Conservation (phyloP, 2,113 vertebrate genomes). For the Phycodurus eques region DNA sequence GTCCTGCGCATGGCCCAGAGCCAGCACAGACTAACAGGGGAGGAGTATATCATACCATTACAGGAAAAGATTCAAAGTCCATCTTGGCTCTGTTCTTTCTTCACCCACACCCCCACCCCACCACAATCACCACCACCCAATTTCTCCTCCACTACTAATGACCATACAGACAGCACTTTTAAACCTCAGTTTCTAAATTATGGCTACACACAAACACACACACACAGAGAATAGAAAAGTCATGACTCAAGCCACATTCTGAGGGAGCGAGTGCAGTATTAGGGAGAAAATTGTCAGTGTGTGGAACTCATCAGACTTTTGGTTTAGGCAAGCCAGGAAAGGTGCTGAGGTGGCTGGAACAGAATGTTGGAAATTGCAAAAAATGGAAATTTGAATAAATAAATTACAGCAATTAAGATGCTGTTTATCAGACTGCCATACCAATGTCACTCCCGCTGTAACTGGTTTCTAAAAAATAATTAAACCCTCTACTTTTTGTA, state of each 20-base stretch:
- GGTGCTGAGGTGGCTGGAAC: constrained; percentile 70
- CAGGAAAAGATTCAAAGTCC: constrained; percentile 52
- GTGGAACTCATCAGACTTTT: constrained; percentile 55
- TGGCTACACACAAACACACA: constrained; percentile 16
- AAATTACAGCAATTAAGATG: background rate
- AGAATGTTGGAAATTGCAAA: constrained; percentile 40
- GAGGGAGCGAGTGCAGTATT: constrained; percentile 51
- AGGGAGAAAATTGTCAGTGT: constrained; percentile 59
- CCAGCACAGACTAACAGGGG: constrained; percentile 30
- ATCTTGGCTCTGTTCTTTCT: constrained; percentile 39
- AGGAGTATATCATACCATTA: constrained; percentile 47
- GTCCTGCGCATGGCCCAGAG: constrained; percentile 37
- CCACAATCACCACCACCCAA: background rate
- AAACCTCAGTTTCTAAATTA: constrained; percentile 45
- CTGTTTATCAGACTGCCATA: no score
- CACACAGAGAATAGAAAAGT: constrained; percentile 30
- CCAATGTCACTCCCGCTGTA: no score
- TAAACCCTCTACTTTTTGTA: no score
- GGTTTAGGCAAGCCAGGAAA: constrained; percentile 57
- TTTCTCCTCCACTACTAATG: constrained; percentile 52
- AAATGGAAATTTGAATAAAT: background rate
- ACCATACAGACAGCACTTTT: constrained; percentile 65
- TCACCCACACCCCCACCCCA: constrained; percentile 20
- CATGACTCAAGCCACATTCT: constrained; percentile 52
- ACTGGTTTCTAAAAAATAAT: no score